A percentile compares a stretch with the other conserved stretches of the same genome.
phyloP scores from a whole-genome alignment of 1,140 invertebrate species.

The Heliothis subflexa region DNA sequence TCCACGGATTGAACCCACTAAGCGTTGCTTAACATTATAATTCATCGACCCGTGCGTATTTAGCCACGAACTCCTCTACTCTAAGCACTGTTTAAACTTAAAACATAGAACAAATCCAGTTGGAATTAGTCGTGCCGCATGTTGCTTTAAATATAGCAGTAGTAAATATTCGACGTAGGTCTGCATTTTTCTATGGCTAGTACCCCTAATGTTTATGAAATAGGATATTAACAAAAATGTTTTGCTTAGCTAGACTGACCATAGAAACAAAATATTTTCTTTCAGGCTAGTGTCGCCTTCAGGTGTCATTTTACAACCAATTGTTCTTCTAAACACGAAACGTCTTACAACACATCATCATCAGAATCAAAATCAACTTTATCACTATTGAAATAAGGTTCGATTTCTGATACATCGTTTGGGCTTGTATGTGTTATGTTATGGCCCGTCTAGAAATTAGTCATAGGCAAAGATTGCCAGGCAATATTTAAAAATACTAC shows the following conservation, averaged over 20 bases:
- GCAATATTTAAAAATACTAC: conserved; percentile 66
- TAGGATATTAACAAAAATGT: conserved; percentile 49
- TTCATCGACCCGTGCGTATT: no score
- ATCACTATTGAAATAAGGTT: conserved; percentile 9
- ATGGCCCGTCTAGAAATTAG: conserved; percentile 55
- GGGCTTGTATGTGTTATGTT: conserved; percentile 23
- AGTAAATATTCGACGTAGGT: conserved; percentile 2
- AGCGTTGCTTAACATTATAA: no score
- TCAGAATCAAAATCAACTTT: conserved; percentile 8
- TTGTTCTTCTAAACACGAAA: conserved; percentile 39
- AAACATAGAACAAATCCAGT: no score
- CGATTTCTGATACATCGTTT: not conserved
- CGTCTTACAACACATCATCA: conserved; percentile 29
- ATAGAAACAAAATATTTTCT: conserved; percentile 64
- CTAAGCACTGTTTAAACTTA: no score
- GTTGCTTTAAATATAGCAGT: not conserved
- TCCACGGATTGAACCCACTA: no score
- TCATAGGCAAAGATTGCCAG: conserved; percentile 63
- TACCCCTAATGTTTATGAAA: conserved; percentile 33
- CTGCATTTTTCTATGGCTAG: not conserved
- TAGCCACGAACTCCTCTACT: no score
- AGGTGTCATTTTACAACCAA: conserved; percentile 52
- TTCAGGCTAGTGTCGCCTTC: conserved; percentile 56
- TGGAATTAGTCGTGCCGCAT: no score
- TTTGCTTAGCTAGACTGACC: conserved; percentile 51